Conservation (phyloP, 2,888 invertebrate species). For the Cantharis nigra region DNA sequence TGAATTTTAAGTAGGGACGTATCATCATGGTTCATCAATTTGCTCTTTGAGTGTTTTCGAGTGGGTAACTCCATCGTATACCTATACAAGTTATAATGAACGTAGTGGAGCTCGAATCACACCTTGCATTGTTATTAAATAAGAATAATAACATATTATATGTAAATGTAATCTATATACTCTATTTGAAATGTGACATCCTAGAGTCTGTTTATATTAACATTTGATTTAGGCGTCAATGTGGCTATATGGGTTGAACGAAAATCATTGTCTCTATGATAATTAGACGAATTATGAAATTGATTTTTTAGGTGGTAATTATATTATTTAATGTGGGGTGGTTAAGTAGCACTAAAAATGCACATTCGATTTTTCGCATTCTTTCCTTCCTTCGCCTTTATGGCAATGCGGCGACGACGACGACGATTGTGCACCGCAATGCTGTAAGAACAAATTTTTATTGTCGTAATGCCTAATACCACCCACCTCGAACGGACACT, state of each 20-base stretch:
- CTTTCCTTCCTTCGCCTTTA: neutral
- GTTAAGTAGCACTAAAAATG: conserved; percentile 6
- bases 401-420: neutral
- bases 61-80: conserved; percentile 37
- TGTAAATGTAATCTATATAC: conserved; percentile 54
- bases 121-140: conserved; percentile 56
- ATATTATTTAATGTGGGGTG: conserved; percentile 24
- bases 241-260: conserved; percentile 51
- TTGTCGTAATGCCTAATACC: conserved; percentile 8
- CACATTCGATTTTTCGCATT: neutral
- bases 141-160: conserved; percentile 58
- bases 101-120: conserved; percentile 47
- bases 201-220: conserved; percentile 53
- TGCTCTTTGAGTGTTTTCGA: conserved; percentile 15
- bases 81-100: conserved; percentile 18
- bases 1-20: neutral
- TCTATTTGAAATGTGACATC: conserved; percentile 53
- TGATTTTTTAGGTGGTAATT: conserved; percentile 21
- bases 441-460: neutral
- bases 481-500: conserved; percentile 30
- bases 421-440: neutral
- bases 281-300: conserved; percentile 40
- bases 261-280: conserved; percentile 56
- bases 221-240: conserved; percentile 54
- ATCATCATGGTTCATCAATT: conserved; percentile 2